Percentiles rank a stretch among this genome's conserved stretches.
Conservation (phyloP, 2,797 vertebrate species). For the Coregonus ussuriensis region DNA sequence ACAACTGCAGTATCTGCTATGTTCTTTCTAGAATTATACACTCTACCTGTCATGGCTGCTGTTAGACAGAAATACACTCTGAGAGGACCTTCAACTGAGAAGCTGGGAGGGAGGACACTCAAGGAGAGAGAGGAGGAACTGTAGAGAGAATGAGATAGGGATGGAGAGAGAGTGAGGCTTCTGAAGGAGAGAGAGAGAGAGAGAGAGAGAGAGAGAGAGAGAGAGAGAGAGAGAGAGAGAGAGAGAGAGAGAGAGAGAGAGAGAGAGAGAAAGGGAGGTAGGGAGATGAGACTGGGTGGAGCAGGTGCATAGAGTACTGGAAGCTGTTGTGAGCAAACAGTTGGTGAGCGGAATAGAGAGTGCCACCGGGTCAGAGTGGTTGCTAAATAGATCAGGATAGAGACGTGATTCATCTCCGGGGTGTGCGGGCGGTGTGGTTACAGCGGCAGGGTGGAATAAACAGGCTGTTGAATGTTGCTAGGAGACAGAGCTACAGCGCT, state of each 20-base stretch:
- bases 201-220: conserved; percentile 2
- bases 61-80: conserved; percentile 41
- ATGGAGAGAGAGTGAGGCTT: background rate
- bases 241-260: background rate
- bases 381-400: conserved; percentile 59
- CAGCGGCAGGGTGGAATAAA: conserved; percentile 23
- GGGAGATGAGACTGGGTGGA: conserved; percentile 29
- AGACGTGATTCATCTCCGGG: conserved; percentile 59
- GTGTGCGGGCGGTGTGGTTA: background rate
- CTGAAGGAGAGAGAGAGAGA: background rate
- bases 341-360: conserved; percentile 32
- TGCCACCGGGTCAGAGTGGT: conserved; percentile 28
- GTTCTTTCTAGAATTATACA: too few species aligned
- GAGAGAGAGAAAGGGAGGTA: background rate
- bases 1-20: too few species aligned
- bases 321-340: conserved; percentile 1
- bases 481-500: conserved; percentile 61
- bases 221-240: background rate
- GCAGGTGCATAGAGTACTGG: conserved; percentile 9
- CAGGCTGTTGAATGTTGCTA: conserved; percentile 63
- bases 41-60: conserved; percentile 23
- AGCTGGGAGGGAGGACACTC: conserved; percentile 37
- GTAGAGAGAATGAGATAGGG: background rate
- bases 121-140: conserved; percentile 34
- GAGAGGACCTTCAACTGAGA: conserved; percentile 4